Evolutionary conservation across 2,113 vertebrate species (phyloP), one percentile per base, ranked within the genome.

Genomic region (Caranx melampygus): DNA sequence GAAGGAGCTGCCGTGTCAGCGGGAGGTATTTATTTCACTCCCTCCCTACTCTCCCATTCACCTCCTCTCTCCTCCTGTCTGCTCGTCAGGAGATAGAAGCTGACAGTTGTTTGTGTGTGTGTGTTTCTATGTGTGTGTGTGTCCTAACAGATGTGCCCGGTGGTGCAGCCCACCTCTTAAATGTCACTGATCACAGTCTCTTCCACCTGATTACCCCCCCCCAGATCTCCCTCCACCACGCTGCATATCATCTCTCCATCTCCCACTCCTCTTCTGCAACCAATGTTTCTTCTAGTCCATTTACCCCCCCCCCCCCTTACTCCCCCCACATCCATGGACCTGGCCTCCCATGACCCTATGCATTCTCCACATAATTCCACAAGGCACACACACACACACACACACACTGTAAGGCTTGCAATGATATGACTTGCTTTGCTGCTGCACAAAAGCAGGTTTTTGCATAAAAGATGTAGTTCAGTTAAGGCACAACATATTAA

Each of bases 141-240:
- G 40, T 89, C 44, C 64, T n/a, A 55, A 75, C 87, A 86, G 84
- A 87, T 92, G 87, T 89, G 83, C 84, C 90, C 89, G 71, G 78
- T 83, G 75, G 89, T 72, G 81, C 78, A 76, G 79, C 78, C 87
- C 86, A 84, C 81, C 89, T 92, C 82, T 84, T 81, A 92, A 92
- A 92, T 93, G 91, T 92, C 91, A 93, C 87, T 91, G 91, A 93
- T 92, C 92, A 92, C 84, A 91, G 87, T 82, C 83, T 83, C 88
- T 91, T 92, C 88, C 91, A 79, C 87, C 86, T 90, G 91, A 91
- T 93, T 92, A 88, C 76, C 72, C 15, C 5, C 40, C 37, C 18
- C 72, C 7, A 2, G n/a, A 71, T 42, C 44, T 62, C 51, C 37
- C 21, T 10, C n/a, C 26, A 15, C 26, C 54, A 34, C 9, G 44